Percentiles rank a stretch among this genome's conserved stretches.
These are phyloP conservation scores for Magallana angulata DNA, from an alignment of 1,140 invertebrate species.

Conservation along the genomic window DNA sequence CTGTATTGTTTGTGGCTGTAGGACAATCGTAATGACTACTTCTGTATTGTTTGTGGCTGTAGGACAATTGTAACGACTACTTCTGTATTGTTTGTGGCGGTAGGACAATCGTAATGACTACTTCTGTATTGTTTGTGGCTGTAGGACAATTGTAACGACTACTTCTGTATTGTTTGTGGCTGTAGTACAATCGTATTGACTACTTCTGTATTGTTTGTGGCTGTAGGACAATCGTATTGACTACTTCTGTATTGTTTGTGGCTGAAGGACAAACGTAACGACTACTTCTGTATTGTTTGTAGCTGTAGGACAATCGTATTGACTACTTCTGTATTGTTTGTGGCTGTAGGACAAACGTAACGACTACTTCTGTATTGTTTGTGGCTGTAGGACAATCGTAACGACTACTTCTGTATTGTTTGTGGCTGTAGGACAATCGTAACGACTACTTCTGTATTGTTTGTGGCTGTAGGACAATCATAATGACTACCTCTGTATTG, in stretches of 20 bases:
- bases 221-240: constrained; percentile 82
- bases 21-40: constrained; percentile 84
- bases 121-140: constrained; percentile 83
- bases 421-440: constrained; percentile 71
- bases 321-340: constrained; percentile 87
- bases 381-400: constrained; percentile 73
- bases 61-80: constrained; percentile 83
- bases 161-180: constrained; percentile 83
- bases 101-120: constrained; percentile 83
- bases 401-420: constrained; percentile 87
- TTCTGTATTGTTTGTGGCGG: constrained; percentile 83
- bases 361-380: constrained; percentile 87
- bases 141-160: constrained; percentile 83
- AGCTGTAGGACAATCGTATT: constrained; percentile 76
- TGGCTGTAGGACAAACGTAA: constrained; percentile 75
- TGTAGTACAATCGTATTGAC: constrained; percentile 82
- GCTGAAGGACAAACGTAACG: constrained; percentile 80
- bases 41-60: constrained; percentile 81
- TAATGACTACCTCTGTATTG: constrained; percentile 87
- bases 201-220: constrained; percentile 83
- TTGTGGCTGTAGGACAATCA: constrained; percentile 71
- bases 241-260: constrained; percentile 84
- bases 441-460: constrained; percentile 87
- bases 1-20: constrained; percentile 80
- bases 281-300: constrained; percentile 85